Evolutionary conservation across 2,797 vertebrate species (phyloP).

Genomic region (Parambassis ranga): DNA sequence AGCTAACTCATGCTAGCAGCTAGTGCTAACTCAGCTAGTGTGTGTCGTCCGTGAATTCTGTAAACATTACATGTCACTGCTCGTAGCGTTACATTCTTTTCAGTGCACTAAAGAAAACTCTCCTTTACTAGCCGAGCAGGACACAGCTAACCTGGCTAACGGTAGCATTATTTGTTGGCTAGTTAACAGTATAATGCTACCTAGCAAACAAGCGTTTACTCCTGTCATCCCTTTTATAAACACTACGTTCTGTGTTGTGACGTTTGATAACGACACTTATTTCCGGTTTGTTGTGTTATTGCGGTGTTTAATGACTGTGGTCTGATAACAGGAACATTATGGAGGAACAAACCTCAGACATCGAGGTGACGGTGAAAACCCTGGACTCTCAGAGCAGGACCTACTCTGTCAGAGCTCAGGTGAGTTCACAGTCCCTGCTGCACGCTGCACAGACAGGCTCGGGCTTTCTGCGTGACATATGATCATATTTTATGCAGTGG

Average conservation of each 20-base stretch:
- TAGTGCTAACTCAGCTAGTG: background rate
- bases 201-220: background rate
- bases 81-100: background rate
- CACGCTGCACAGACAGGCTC: too few species aligned
- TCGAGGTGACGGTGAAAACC: slow-evolving; percentile 93
- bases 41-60: background rate
- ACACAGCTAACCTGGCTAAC: background rate
- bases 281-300: too few species aligned
- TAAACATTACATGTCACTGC: background rate
- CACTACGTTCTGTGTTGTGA: fast-evolving
- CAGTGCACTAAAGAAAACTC: background rate
- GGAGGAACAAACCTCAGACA: slow-evolving; percentile 83
- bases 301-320: too few species aligned
- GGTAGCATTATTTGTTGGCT: too few species aligned
- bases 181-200: background rate
- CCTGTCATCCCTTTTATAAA: too few species aligned
- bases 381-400: slow-evolving; percentile 92
- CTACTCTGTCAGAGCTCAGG: slow-evolving; percentile 88
- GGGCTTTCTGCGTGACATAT: too few species aligned
- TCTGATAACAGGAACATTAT: slow-evolving; percentile 73
- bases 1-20: slow-evolving; percentile 1
- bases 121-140: background rate
- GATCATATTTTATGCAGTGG: slow-evolving; percentile 73
- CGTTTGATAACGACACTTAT: too few species aligned
- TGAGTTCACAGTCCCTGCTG: slow-evolving; percentile 43